phyloP scores from a whole-genome alignment of 1,140 invertebrate species.

The Drepana arcuata region DNA sequence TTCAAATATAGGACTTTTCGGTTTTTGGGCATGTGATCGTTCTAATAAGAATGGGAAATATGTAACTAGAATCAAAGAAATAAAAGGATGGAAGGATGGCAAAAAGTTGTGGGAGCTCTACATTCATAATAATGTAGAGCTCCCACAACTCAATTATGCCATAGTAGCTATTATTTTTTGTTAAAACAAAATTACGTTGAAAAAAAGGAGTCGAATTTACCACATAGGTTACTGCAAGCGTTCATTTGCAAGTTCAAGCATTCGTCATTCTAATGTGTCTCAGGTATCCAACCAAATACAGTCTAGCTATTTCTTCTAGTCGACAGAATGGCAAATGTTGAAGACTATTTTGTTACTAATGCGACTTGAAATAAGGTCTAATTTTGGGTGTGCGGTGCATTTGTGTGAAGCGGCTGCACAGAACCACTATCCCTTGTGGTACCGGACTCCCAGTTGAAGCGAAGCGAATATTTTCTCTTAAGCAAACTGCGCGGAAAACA shows the following conservation, averaged over 20 bases:
- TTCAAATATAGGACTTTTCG: no score
- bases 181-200: neutral
- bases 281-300: conserved; percentile 41
- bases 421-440: conserved; percentile 40
- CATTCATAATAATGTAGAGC: neutral
- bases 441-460: conserved; percentile 33
- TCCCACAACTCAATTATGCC: neutral
- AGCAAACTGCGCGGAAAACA: conserved; percentile 19
- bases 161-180: neutral
- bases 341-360: conserved; percentile 28
- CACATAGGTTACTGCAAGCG: conserved; percentile 42
- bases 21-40: no score
- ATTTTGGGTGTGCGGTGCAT: conserved; percentile 36
- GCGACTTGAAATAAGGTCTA: conserved; percentile 26
- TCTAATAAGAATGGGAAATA: neutral
- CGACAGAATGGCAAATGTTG: conserved; percentile 62
- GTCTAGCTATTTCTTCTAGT: conserved; percentile 55
- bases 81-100: no score
- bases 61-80: neutral
- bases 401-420: conserved; percentile 37
- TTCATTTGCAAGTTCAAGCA: conserved; percentile 43
- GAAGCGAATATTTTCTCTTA: conserved; percentile 15
- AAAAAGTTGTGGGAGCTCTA: neutral
- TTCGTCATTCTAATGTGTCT: conserved; percentile 53
- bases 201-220: conserved; percentile 51